Evolutionary conservation across 2,888 invertebrate species (phyloP), one percentile per base, ranked within the genome.

Genomic region (Crepidodera aurea): DNA sequence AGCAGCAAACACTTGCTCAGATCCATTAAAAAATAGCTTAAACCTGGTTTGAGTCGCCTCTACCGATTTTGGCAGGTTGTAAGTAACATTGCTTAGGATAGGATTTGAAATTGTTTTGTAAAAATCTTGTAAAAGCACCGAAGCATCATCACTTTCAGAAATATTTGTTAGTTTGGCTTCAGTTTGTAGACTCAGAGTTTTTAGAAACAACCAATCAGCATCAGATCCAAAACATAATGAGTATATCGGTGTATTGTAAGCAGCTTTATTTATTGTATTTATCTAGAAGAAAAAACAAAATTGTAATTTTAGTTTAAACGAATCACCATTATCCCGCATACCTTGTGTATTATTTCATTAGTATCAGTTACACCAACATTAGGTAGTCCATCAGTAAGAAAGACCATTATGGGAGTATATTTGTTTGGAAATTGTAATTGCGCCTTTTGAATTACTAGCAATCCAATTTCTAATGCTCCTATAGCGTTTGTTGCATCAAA

Each of bases 91-190:
- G 1, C 85, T 81, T 48, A 90, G 81, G 8, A 88, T 80, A 1
- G 90, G 89, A 8, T 86, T 86, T 0, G 88, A 84, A 58, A 90
- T 86, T 78, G 87, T 86, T 16, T 82, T 81, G 80, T 87, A 88
- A 80, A 88, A 88, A 74, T 85, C 84, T 29, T 83, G 79, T 51
- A 90, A 80, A 75, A 90, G 89, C 39, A 86, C 77, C 62, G 84
- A 83, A 1, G 88, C 86, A 75, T 88, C 88, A 0, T 86, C 82
- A 27, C 85, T 87, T 73, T 87, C 88, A 78, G 89, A 88, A 68
- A 91, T 89, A 75, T 86, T 85, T 1, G 87, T 81, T 72, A 87
- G 85, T 76, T 87, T 86, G 1, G 88, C 90, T 7, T 81, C 82
- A 78, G 88, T 89, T 59, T 84, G 83, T 4, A 85, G 79, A 0